Evolutionary conservation across 2,113 vertebrate species (phyloP).

Genomic region (Tragelaphus scriptus): DNA sequence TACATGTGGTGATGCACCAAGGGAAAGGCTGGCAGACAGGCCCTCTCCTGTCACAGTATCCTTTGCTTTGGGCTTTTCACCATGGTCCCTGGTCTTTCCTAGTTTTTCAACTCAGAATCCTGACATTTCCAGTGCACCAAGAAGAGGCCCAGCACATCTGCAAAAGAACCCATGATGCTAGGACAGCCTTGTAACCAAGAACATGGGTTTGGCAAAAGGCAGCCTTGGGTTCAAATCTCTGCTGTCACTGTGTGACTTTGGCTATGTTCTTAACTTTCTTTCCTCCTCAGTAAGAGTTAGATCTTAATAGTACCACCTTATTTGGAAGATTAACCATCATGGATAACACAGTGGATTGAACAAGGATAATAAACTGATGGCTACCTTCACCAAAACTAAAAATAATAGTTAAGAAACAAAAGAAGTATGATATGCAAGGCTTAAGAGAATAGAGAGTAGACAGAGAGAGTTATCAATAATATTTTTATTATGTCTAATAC

Average conservation of each 20-base stretch:
- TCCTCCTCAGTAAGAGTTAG: not conserved
- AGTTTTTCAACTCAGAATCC: not conserved
- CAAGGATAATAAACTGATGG: not conserved
- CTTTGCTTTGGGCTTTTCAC: not conserved
- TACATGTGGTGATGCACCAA: fast-evolving
- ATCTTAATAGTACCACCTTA: not conserved
- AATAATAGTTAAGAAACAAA: not conserved
- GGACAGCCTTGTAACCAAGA: not conserved
- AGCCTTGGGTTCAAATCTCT: not conserved
- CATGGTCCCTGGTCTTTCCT: not conserved
- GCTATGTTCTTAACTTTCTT: not conserved
- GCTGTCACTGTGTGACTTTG: not conserved
- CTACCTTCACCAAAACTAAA: not conserved
- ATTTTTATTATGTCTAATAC: not conserved
- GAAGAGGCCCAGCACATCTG: not conserved
- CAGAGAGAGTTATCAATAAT: not conserved
- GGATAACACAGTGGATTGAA: not conserved
- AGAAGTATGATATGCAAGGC: not conserved
- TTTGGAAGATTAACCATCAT: not conserved
- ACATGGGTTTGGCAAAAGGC: not conserved
- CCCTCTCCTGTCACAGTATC: too few species aligned
- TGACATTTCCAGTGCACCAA: not conserved
- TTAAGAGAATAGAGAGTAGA: not conserved
- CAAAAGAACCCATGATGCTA: not conserved
- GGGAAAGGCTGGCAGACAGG: not conserved